Evolutionary conservation across 2,888 invertebrate genomes (phyloP).

Genomic region (Linnaemya vulpina): DNA sequence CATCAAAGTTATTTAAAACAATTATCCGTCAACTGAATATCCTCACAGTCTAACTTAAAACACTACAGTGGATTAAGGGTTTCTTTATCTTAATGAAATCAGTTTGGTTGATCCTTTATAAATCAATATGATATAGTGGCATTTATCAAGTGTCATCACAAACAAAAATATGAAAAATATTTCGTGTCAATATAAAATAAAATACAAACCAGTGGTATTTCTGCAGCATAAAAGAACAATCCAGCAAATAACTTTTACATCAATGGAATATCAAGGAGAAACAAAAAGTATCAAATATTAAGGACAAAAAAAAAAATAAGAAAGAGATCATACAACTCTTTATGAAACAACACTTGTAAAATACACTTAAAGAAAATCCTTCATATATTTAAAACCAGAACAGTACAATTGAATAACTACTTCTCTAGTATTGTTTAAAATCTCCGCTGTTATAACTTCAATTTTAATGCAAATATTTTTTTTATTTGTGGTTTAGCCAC

Average conservation of each 20-base stretch:
- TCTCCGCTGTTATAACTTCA: too few species aligned
- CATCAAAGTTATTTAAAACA: too few species aligned
- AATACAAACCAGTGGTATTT: constrained; percentile 34
- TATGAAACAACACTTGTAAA: constrained; percentile 1
- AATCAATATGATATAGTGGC: constrained; percentile 9
- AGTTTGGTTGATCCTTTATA: constrained; percentile 12
- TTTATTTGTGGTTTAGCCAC: too few species aligned
- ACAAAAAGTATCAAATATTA: too few species aligned
- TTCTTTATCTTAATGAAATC: neutral
- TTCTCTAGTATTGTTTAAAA: too few species aligned
- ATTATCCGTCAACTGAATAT: too few species aligned
- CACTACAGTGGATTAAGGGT: too few species aligned
- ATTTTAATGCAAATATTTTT: too few species aligned
- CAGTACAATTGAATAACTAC: too few species aligned
- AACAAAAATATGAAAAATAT: constrained; percentile 12
- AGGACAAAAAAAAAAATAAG: neutral
- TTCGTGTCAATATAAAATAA: constrained; percentile 50
- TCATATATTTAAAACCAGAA: too few species aligned
- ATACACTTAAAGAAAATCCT: constrained; percentile 4
- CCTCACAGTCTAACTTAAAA: too few species aligned
- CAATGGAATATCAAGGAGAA: constrained; percentile 32
- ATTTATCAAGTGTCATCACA: constrained; percentile 27
- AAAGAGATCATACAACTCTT: constrained; percentile 17
- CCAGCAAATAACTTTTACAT: constrained; percentile 18
- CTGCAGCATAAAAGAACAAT: neutral